Percentiles rank a stretch among this genome's conserved stretches.
Evolutionary conservation across 2,113 vertebrate species (phyloP).

Genomic region (Channa argus): DNA sequence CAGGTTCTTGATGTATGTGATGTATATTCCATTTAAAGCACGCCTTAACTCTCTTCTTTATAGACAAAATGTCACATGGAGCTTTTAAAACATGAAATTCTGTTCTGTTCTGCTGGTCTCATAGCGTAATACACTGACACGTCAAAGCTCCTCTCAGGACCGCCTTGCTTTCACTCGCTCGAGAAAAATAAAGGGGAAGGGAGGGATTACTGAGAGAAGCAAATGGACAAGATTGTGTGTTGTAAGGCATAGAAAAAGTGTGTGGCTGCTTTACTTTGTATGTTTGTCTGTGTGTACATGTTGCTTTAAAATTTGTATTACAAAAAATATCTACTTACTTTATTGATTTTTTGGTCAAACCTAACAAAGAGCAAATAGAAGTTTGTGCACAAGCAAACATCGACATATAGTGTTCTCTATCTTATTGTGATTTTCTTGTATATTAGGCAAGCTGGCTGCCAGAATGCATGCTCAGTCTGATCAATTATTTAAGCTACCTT

Average conservation of each 20-base stretch:
- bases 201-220: not conserved
- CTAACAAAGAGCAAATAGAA: conserved; percentile 34
- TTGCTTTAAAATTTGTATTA: conserved; percentile 34
- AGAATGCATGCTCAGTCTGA: conserved; percentile 68
- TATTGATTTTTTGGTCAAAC: conserved; percentile 48
- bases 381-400: conserved; percentile 40
- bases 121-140: conserved; percentile 52
- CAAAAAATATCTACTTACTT: conserved; percentile 19
- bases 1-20: conserved; percentile 78
- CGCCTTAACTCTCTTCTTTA: conserved; percentile 71
- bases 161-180: conserved; percentile 21
- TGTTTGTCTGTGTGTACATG: conserved; percentile 17
- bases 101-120: conserved; percentile 62
- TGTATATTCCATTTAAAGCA: conserved; percentile 75
- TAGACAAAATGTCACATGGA: conserved; percentile 70
- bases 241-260: conserved; percentile 6
- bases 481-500: conserved; percentile 82
- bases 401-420: conserved; percentile 56
- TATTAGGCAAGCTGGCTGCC: conserved; percentile 72
- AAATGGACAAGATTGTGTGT: not conserved
- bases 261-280: conserved; percentile 6
- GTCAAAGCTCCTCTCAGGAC: conserved; percentile 53
- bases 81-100: conserved; percentile 78
- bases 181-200: conserved; percentile 7
- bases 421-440: conserved; percentile 74